phyloP scores from a whole-genome alignment of 2,797 vertebrate species.

The Galaxias olidus region DNA sequence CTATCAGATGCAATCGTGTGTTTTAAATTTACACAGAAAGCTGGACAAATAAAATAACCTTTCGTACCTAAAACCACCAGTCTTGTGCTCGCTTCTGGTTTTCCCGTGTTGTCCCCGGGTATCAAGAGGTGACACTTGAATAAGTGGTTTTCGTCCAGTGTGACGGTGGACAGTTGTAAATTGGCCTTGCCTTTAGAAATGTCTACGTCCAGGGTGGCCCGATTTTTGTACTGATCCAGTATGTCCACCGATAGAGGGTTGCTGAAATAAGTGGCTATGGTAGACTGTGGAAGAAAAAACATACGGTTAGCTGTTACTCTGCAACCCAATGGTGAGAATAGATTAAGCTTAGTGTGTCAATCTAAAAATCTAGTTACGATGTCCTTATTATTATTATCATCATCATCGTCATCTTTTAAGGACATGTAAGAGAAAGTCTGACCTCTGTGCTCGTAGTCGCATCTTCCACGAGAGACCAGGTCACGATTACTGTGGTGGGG shows the following conservation, averaged over 20 bases:
- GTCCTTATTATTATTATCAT: too few species aligned
- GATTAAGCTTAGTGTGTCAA: too few species aligned
- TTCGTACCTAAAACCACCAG: conserved; percentile 73
- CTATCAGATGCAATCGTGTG: too few species aligned
- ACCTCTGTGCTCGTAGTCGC: too few species aligned
- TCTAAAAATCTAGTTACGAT: too few species aligned
- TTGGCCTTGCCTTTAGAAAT: conserved; percentile 1
- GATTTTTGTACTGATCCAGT: rapidly evolving
- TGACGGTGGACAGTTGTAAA: conserved; percentile 52
- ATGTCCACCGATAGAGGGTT: rapidly evolving
- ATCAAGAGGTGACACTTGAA: conserved; percentile 59
- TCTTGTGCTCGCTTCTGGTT: rapidly evolving
- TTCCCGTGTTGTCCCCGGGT: conserved; percentile 6
- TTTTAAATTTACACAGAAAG: neutral
- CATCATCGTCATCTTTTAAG: too few species aligned
- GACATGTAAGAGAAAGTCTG: too few species aligned
- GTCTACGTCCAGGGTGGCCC: conserved; percentile 5
- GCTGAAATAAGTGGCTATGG: conserved; percentile 34
- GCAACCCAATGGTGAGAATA: too few species aligned
- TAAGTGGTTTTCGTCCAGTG: conserved; percentile 38
- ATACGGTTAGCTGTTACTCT: too few species aligned
- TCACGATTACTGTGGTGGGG: too few species aligned
- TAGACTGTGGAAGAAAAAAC: neutral
- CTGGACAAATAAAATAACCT: too few species aligned
- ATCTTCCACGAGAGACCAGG: too few species aligned